A percentile compares a stretch with the other conserved stretches of the same genome.
These are phyloP conservation scores for Trimorus sp. DNA, from an alignment of 2,888 invertebrate species.

Conservation along the genomic window DNA sequence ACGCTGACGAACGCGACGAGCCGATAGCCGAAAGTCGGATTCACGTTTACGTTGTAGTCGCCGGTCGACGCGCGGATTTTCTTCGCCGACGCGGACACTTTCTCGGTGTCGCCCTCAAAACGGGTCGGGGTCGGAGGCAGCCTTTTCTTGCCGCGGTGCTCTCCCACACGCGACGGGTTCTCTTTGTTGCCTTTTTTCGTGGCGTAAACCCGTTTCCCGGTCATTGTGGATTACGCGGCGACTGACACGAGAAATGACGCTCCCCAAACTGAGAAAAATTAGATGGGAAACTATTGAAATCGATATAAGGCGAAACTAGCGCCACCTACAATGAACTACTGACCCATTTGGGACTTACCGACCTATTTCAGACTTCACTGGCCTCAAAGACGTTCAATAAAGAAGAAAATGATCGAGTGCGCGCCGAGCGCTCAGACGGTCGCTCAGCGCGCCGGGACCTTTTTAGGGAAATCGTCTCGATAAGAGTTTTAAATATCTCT, in stretches of 20 bases:
- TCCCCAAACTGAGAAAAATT: background rate
- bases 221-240: background rate
- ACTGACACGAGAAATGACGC: background rate
- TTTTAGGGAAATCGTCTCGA: constrained; percentile 25
- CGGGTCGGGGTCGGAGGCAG: constrained; percentile 1
- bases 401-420: constrained; percentile 4
- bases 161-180: background rate
- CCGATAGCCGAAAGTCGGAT: background rate
- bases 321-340: constrained; percentile 1
- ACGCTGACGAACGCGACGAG: background rate
- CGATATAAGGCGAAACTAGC: constrained; percentile 6
- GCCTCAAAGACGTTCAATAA: background rate
- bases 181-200: constrained; percentile 15
- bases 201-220: constrained; percentile 3
- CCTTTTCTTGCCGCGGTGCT: background rate
- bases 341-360: background rate
- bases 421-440: constrained; percentile 10
- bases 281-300: constrained; percentile 8
- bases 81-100: constrained; percentile 23
- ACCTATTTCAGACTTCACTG: constrained; percentile 2
- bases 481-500: constrained; percentile 26
- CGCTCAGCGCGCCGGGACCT: constrained; percentile 20
- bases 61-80: constrained; percentile 12
- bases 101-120: constrained; percentile 12
- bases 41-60: constrained; percentile 16